Evolutionary conservation across 2,113 vertebrate species (phyloP).

Genomic region (Corythornis cristatus): DNA sequence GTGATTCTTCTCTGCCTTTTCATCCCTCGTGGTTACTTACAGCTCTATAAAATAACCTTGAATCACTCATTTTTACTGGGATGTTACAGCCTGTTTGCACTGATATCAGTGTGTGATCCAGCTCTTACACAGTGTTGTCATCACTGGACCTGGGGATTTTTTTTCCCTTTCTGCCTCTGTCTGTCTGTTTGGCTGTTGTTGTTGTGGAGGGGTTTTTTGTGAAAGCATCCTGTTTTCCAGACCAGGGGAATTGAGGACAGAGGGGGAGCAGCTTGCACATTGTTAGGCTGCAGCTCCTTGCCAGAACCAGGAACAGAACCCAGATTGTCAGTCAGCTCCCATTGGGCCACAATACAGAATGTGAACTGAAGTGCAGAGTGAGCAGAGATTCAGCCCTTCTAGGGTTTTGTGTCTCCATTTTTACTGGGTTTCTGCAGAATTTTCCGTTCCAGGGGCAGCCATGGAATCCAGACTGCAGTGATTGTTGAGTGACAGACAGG

Average conservation of each 20-base stretch:
- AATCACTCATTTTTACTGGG: not conserved
- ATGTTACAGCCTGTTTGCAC: not conserved
- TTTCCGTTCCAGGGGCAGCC: not conserved
- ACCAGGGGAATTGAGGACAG: conserved; percentile 60
- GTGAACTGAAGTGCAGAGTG: conserved; percentile 23
- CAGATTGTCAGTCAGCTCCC: conserved; percentile 53
- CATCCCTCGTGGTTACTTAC: not conserved
- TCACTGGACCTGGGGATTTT: not conserved
- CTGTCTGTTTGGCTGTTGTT: not conserved
- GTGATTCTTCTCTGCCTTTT: not conserved
- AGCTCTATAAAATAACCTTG: not conserved
- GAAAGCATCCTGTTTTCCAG: conserved; percentile 38
- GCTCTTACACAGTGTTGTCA: not conserved
- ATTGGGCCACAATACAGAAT: conserved; percentile 34
- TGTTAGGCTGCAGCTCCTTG: conserved; percentile 34
- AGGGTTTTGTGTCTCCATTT: conserved; percentile 15
- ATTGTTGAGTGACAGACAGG: not conserved
- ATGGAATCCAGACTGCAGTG: not conserved
- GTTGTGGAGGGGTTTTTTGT: not conserved
- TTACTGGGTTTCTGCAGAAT: not conserved
- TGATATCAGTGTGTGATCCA: not conserved
- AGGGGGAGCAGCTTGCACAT: conserved; percentile 62
- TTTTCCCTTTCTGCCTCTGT: not conserved
- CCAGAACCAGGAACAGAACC: conserved; percentile 63
- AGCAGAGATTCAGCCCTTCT: not conserved